Evolutionary conservation across 2,113 vertebrate species (phyloP).

Genomic region (Rhodinocichla rosea): DNA sequence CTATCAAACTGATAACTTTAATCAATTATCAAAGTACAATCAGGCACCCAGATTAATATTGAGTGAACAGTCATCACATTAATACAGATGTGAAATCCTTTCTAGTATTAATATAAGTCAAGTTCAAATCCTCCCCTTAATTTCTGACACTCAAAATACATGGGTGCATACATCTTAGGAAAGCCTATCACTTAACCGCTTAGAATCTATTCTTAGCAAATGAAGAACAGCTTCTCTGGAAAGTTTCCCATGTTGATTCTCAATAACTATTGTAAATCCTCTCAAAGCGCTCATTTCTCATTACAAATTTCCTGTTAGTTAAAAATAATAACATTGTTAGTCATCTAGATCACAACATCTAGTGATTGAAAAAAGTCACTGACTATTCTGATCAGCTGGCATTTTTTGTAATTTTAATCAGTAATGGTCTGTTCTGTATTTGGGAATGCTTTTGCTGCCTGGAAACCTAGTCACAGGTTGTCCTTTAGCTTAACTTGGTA

Average conservation of each 20-base stretch:
- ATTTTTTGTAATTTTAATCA: neutral
- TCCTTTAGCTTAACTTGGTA: neutral
- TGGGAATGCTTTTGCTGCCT: neutral
- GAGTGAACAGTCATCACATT: neutral
- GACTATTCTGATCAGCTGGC: neutral
- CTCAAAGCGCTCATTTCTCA: neutral
- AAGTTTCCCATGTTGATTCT: neutral
- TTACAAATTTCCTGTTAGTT: neutral
- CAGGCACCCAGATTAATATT: neutral
- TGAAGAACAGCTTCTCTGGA: neutral
- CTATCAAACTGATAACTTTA: neutral
- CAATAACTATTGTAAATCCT: neutral
- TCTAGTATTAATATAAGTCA: neutral
- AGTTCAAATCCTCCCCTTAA: neutral
- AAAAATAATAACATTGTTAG: neutral
- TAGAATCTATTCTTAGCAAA: conserved; percentile 27
- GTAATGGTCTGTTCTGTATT: neutral
- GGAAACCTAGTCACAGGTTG: neutral
- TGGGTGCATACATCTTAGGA: neutral
- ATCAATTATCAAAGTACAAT: neutral
- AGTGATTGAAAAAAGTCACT: neutral
- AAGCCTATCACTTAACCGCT: neutral
- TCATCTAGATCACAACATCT: neutral
- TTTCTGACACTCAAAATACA: neutral
- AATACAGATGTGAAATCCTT: neutral